phyloP scores from a whole-genome alignment of 2,113 vertebrate species.

The Tor tambroides region DNA sequence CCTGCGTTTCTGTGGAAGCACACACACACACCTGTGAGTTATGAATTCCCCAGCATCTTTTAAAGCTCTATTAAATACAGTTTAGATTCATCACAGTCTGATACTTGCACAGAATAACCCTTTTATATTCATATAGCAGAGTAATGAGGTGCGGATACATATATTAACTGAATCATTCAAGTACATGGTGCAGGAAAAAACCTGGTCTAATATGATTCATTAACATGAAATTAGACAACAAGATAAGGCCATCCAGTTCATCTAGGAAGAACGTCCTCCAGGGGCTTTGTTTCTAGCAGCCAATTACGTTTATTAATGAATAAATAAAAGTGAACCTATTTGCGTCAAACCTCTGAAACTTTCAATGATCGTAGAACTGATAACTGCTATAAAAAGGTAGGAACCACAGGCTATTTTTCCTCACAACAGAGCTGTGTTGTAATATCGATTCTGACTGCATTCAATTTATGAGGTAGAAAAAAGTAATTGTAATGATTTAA shows the following conservation, averaged over 20 bases:
- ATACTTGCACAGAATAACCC: slow-evolving; percentile 36
- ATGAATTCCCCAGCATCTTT: slow-evolving; percentile 3
- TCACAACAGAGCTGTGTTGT: background rate
- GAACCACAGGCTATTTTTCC: background rate
- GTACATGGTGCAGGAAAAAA: background rate
- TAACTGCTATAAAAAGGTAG: background rate
- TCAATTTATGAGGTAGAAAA: background rate
- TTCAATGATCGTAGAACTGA: background rate
- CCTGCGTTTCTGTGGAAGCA: background rate
- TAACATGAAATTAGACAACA: slow-evolving; percentile 28
- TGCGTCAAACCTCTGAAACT: background rate
- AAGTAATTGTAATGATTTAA: background rate
- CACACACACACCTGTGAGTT: slow-evolving; percentile 45
- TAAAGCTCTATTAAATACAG: slow-evolving; percentile 41
- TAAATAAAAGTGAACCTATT: slow-evolving; percentile 28
- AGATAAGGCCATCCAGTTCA: slow-evolving; percentile 16
- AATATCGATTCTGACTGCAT: background rate
- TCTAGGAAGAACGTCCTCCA: background rate
- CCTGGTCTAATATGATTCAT: slow-evolving; percentile 16
- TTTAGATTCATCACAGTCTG: slow-evolving; percentile 38
- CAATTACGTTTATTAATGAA: background rate
- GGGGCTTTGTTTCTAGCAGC: background rate
- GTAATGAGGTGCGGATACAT: slow-evolving; percentile 31
- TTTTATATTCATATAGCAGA: slow-evolving; percentile 46
- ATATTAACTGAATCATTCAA: slow-evolving; percentile 30